phyloP scores from a whole-genome alignment of 2,113 vertebrate genomes.

The Microcebus griseorufus region DNA sequence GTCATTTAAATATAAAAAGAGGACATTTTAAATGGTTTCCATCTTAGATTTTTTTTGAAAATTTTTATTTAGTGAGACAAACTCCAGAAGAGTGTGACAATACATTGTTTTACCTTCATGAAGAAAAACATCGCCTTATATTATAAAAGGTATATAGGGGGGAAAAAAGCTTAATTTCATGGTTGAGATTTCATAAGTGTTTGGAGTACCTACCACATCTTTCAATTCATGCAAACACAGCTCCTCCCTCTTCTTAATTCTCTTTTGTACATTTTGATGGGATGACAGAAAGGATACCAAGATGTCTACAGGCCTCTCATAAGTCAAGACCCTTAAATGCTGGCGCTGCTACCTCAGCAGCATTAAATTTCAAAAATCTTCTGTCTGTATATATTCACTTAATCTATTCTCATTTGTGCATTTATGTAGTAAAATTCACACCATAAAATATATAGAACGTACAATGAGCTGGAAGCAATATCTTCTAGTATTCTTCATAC shows the following conservation, averaged over 20 bases:
- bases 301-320: not conserved
- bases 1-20: not conserved
- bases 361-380: constrained; percentile 44
- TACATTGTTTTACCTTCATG: constrained; percentile 46
- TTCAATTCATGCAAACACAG: constrained; percentile 54
- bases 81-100: constrained; percentile 1
- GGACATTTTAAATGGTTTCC: not conserved
- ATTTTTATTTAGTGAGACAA: constrained; percentile 41
- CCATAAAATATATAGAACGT: constrained; percentile 72
- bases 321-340: constrained; percentile 63
- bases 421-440: constrained; percentile 70
- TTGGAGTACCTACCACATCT: constrained; percentile 49
- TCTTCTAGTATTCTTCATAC: constrained; percentile 64
- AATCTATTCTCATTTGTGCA: constrained; percentile 71
- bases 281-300: constrained; percentile 19
- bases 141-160: not conserved
- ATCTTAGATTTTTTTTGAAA: not conserved
- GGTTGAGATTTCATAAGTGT: constrained; percentile 66
- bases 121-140: constrained; percentile 38
- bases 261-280: constrained; percentile 62
- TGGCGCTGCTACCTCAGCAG: constrained; percentile 5
- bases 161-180: constrained; percentile 67
- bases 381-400: constrained; percentile 46
- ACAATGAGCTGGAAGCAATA: constrained; percentile 70
- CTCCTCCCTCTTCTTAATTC: constrained; percentile 48